These are phyloP conservation scores for Nothocercus julius DNA, from an alignment of 2,113 vertebrate species.

Conservation along the genomic window DNA sequence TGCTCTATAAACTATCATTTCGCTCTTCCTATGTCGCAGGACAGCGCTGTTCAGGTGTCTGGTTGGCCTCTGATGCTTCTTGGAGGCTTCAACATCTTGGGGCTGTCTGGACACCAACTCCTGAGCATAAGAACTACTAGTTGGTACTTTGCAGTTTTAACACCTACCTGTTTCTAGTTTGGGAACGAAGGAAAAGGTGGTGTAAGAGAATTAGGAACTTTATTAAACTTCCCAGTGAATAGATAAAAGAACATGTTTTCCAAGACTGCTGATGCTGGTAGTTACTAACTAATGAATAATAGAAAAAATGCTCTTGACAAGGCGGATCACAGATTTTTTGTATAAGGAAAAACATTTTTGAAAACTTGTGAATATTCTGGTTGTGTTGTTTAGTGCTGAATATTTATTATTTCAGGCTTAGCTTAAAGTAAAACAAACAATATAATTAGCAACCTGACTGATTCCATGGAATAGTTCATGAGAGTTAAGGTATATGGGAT, in stretches of 20 bases:
- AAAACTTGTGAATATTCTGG: neutral
- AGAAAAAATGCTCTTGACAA: neutral
- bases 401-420: neutral
- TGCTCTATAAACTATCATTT: neutral
- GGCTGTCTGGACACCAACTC: neutral
- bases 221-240: neutral
- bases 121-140: neutral
- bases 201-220: neutral
- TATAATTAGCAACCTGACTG: neutral
- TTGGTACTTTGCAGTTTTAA: neutral
- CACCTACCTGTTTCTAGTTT: neutral
- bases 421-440: neutral
- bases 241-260: neutral
- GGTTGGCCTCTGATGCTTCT: neutral
- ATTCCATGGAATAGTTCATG: neutral
- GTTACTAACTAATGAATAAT: neutral
- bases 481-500: neutral
- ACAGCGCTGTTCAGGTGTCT: rapidly evolving
- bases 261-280: neutral
- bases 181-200: neutral
- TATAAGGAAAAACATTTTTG: neutral
- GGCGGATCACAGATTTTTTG: neutral
- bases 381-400: neutral
- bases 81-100: neutral
- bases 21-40: neutral